Evolutionary conservation across 2,113 vertebrate species (phyloP), one percentile per base, ranked within the genome.

Genomic region (Spheniscus mendiculus): DNA sequence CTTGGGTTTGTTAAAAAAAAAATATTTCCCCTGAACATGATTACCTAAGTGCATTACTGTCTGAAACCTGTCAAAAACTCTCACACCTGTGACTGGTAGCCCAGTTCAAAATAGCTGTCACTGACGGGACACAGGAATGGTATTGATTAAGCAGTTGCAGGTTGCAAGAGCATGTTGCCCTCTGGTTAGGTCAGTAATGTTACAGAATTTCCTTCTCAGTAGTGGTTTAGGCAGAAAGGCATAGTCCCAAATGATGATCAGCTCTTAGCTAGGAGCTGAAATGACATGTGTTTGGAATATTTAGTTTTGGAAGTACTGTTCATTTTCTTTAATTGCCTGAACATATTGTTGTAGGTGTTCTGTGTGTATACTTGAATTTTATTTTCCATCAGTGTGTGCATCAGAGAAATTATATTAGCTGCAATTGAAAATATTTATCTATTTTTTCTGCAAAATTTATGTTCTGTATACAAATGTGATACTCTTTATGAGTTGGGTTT

Each of bases 281-380:
- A 59, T 81, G 15, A 44, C 59, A 65, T 53, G 29, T 72, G 55
- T 94, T 88, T 81, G 72, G 42, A 96, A 86, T 95, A 89, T 83
- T 96, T 96, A 15, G 19, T 90, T 96, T 89, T 83, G 83, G 89
- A 94, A 96, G 82, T 77, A 81, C 89, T 84, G 21, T 86, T 97
- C 50, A 74, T 97, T 96, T 97, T 94, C 93, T 96, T 96, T 94
- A 96, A 96, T 96, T 96, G 96, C 89, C 63, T 95, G 95, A 97
- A 91, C 97, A 97, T 97, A 97, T 96, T 97, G 96, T 94, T 95
- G 96, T 97, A 97, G 97, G 96, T 97, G 97, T 96, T 97, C 89
- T 97, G 94, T 97, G 93, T 97, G 30, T 97, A 96, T 88, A 86
- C 74, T 96, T 94, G 87, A 77, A 66, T 95, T 90, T 91, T 97